phyloP scores from a whole-genome alignment of 2,797 vertebrate species.

The Rhinogobio ventralis region DNA sequence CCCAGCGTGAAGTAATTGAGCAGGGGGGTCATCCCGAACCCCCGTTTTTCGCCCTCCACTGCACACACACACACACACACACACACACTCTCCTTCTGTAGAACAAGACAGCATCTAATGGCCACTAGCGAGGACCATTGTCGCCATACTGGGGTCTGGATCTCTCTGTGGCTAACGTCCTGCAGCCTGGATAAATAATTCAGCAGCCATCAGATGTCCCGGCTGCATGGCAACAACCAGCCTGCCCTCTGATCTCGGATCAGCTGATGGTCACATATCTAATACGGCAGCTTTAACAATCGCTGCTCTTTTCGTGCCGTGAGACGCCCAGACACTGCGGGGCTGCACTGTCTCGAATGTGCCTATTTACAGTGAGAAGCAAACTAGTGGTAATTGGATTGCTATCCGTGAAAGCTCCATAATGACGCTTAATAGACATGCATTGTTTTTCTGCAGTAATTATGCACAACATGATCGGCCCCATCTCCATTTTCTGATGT shows the following conservation, averaged over 20 bases:
- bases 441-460: constrained; percentile 80
- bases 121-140: constrained; percentile 69
- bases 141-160: constrained; percentile 66
- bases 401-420: constrained; percentile 78
- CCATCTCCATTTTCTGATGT: constrained; percentile 70
- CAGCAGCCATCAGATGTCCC: constrained; percentile 77
- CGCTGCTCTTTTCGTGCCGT: constrained; percentile 34
- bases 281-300: neutral
- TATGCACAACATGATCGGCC: constrained; percentile 79
- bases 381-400: constrained; percentile 80
- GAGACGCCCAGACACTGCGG: constrained; percentile 66
- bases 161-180: constrained; percentile 69
- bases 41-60: neutral
- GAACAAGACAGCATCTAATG: constrained; percentile 64
- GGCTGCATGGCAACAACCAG: constrained; percentile 70
- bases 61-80: constrained; percentile 34
- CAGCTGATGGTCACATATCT: constrained; percentile 26
- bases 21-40: constrained; percentile 27
- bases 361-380: constrained; percentile 67
- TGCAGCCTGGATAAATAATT: constrained; percentile 79
- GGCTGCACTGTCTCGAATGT: constrained; percentile 36
- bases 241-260: constrained; percentile 35
- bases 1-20: constrained; percentile 56
- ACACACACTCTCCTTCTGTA: constrained; percentile 57
- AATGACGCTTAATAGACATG: constrained; percentile 79